Conservation (phyloP, 2,113 vertebrate species). For the Desmodus rotundus region DNA sequence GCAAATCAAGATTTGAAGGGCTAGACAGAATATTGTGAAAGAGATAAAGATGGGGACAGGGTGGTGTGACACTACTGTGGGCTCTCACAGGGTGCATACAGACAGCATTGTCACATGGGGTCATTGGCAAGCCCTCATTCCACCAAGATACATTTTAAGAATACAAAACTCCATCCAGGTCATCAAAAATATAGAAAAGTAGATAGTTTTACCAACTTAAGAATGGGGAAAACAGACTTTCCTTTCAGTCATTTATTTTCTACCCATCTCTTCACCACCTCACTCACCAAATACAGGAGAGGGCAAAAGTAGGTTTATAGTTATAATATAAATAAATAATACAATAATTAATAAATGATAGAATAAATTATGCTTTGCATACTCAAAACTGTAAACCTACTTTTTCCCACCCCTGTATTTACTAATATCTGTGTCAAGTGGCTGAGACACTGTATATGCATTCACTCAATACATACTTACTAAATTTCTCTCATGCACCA, state of each 20-base stretch:
- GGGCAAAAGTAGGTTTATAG: neutral
- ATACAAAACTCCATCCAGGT: neutral
- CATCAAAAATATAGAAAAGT: neutral
- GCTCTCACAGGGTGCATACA: neutral
- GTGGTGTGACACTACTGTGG: neutral
- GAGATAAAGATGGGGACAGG: neutral
- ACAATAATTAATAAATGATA: neutral
- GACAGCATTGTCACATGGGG: neutral
- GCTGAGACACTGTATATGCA: neutral
- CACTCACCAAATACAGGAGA: neutral
- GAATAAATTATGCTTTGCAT: neutral
- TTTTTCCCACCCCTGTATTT: neutral
- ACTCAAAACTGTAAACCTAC: neutral
- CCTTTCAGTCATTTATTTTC: neutral
- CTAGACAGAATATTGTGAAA: slow-evolving; percentile 43
- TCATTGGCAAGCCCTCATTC: neutral
- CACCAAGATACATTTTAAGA: neutral
- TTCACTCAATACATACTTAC: neutral
- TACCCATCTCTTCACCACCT: neutral
- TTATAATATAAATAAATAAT: neutral
- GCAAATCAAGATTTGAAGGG: slow-evolving; percentile 48
- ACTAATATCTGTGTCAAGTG: neutral
- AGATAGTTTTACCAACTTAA: too few species aligned
- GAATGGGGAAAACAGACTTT: neutral
- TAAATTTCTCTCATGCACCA: neutral